Percentiles rank a stretch among this genome's conserved stretches.
Conservation (phyloP, 2,888 invertebrate genomes). For the Syrista parreyssii region DNA sequence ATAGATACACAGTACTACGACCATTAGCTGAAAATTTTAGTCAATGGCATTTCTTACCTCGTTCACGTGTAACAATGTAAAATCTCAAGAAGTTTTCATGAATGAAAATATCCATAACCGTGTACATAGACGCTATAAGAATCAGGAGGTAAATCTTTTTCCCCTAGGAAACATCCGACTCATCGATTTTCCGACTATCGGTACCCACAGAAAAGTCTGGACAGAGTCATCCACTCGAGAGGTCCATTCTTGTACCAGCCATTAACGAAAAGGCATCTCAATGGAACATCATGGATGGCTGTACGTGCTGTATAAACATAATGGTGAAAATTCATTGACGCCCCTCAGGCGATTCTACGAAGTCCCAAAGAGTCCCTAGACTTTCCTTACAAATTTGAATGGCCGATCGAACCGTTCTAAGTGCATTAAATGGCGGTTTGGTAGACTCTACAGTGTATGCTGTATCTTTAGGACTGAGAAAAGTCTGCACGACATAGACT, state of each 20-base stretch:
- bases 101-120: not conserved
- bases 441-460: slow-evolving; percentile 7
- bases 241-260: not conserved
- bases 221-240: slow-evolving; percentile 2
- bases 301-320: not conserved
- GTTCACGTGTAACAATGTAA: not conserved
- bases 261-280: not conserved
- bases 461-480: not conserved
- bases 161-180: slow-evolving; percentile 2
- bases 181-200: slow-evolving; percentile 2
- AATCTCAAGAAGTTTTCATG: not conserved
- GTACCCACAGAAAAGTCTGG: not conserved
- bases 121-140: not conserved
- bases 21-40: not conserved
- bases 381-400: slow-evolving; percentile 4
- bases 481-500: not conserved
- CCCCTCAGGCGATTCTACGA: slow-evolving; percentile 1
- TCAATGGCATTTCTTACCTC: slow-evolving; percentile 1
- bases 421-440: slow-evolving; percentile 19
- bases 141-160: not conserved
- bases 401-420: slow-evolving; percentile 17
- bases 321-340: slow-evolving; percentile 20
- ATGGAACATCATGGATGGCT: not conserved
- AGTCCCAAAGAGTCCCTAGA: not conserved
- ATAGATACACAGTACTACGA: not conserved